Evolutionary conservation across 2,888 invertebrate species (phyloP), one percentile per base, ranked within the genome.

Genomic region (Morpho achilles): DNA sequence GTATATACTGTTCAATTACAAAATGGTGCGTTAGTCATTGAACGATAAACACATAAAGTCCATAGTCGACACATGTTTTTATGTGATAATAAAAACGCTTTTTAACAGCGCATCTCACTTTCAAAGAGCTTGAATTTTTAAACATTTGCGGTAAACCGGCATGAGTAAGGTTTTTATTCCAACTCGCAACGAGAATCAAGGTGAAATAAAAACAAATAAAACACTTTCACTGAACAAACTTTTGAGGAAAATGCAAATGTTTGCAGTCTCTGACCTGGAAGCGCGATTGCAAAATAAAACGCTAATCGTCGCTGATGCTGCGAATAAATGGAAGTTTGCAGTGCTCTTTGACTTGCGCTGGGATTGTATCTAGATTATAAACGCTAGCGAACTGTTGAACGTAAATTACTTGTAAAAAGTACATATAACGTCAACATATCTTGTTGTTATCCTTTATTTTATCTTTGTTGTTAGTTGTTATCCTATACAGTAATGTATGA

Each of bases 171-270:
- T 56, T 50, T 56, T 46, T 50, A 45, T 50, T 56, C 50, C 56
- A 45, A 7, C 56, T 50, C 54, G 54, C 50, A 59, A 46, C 50
- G 50, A 50, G 43, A 51, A 41, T 52, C 40, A 54, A 57, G 23
- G 48, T 50, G 53, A 56, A 58, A 50, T 48, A 41, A 56, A 48
- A 51, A 44, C 49, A 49, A 10, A 16, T 40, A 50, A 56, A 61
- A 53, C 57, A 64, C 64, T 66, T 64, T 64, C 66, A 59, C 66
- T 57, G 58, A 59, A 62, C 60, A 60, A 51, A 62, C 59, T 54
- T 60, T 48, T 44, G 44, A 44, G 54, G 43, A 46, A 63, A 54
- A 63, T 54, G 60, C 59, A 61, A 65, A 65, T 61, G 47, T 61
- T 59, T 58, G 59, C 56, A 60, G 50, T 53, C 50, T 58, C 59